Evolutionary conservation across 1,140 invertebrate species (phyloP).

Genomic region (Atta texana): DNA sequence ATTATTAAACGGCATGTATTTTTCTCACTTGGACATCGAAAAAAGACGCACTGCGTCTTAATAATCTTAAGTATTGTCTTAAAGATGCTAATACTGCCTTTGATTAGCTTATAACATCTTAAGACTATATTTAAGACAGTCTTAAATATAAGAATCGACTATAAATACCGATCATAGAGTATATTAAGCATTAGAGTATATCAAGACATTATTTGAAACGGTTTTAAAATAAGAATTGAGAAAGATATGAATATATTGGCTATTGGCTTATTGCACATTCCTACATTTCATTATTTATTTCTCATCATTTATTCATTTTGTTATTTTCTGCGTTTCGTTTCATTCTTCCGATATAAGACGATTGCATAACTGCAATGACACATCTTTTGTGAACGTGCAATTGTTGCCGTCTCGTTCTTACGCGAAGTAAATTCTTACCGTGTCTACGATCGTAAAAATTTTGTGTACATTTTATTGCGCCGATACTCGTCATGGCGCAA

Average conservation of each 20-base stretch:
- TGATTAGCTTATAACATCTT: too few species aligned
- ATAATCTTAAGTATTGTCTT: too few species aligned
- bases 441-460: constrained; percentile 52
- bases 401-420: background rate
- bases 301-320: background rate
- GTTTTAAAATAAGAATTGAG: too few species aligned
- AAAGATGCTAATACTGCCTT: too few species aligned
- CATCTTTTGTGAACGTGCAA: background rate
- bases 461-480: constrained; percentile 36
- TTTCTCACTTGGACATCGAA: background rate
- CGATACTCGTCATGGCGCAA: constrained; percentile 33
- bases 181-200: too few species aligned
- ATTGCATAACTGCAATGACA: background rate
- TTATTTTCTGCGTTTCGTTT: constrained; percentile 12
- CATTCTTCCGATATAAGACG: background rate
- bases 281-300: background rate
- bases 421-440: constrained; percentile 55
- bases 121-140: too few species aligned
- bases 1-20: background rate
- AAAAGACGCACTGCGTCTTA: background rate
- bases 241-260: too few species aligned
- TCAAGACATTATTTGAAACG: too few species aligned
- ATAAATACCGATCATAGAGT: too few species aligned
- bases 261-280: background rate
- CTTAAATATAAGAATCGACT: too few species aligned